Conservation (phyloP, 2,888 invertebrate species). For the Halictus ligatus region DNA sequence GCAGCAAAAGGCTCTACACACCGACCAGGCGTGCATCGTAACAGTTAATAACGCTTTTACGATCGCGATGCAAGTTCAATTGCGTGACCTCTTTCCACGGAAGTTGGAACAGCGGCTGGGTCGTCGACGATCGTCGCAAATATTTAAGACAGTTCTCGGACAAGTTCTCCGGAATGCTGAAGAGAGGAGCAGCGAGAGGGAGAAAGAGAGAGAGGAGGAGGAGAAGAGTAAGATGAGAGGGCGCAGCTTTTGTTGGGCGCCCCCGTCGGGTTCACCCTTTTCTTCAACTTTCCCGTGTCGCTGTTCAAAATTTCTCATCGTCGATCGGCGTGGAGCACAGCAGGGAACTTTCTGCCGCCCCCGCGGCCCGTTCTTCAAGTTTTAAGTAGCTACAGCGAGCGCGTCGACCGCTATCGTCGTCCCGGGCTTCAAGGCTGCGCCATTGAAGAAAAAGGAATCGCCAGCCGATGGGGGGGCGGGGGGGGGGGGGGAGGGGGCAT, state of each 20-base stretch:
- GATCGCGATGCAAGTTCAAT: constrained; percentile 29
- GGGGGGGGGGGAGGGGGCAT: constrained; percentile 58
- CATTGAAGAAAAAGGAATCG: constrained; percentile 49
- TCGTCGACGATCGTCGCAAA: constrained; percentile 34
- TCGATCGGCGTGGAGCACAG: constrained; percentile 54
- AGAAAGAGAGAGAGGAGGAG: background rate
- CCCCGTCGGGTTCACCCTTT: constrained; percentile 29
- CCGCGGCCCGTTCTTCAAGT: constrained; percentile 46
- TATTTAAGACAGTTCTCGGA: constrained; percentile 44
- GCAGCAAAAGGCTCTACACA: constrained; percentile 39
- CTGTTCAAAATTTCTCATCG: constrained; percentile 62
- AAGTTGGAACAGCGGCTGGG: constrained; percentile 16
- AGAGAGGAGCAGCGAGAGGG: background rate
- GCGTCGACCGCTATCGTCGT: constrained; percentile 53
- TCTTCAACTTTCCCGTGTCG: constrained; percentile 42
- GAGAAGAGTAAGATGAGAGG: background rate
- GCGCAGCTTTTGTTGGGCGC: constrained; percentile 51
- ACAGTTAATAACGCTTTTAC: constrained; percentile 44
- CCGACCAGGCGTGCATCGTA: background rate
- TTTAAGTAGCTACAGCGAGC: constrained; percentile 64
- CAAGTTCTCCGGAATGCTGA: constrained; percentile 9
- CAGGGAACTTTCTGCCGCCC: constrained; percentile 60
- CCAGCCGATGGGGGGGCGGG: constrained; percentile 27
- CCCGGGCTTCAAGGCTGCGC: constrained; percentile 46
- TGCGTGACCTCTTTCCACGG: background rate